phyloP scores from a whole-genome alignment of 2,797 vertebrate species.

The Anas georgica region DNA sequence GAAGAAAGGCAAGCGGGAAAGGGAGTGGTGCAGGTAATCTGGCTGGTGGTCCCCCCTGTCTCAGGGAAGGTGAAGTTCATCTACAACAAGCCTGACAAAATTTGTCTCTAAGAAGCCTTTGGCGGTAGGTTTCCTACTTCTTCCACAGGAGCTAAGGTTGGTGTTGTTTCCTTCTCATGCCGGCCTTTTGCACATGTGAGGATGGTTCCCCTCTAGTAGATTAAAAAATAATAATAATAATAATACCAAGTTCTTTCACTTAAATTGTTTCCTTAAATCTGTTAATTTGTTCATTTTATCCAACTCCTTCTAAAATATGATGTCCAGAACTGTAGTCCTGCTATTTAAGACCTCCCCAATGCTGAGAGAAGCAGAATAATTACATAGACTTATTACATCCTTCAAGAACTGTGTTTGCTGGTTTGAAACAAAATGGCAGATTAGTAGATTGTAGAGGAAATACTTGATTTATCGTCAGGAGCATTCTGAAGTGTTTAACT shows the following conservation, averaged over 20 bases:
- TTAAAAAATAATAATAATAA: too few species aligned
- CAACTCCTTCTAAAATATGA: background rate
- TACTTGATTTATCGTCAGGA: background rate
- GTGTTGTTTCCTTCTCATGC: background rate
- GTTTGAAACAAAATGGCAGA: background rate
- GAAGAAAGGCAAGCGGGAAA: background rate
- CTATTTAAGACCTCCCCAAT: background rate
- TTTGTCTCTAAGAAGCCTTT: background rate
- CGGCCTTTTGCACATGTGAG: background rate
- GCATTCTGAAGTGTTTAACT: background rate
- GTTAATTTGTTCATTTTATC: background rate
- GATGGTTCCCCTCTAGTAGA: background rate
- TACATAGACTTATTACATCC: background rate
- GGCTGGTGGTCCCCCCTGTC: rapidly evolving
- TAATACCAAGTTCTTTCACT: background rate
- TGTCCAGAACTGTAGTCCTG: background rate
- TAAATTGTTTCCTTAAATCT: background rate
- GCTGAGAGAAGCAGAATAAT: background rate
- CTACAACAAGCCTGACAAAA: rapidly evolving
- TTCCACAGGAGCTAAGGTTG: background rate
- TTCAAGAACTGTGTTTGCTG: background rate
- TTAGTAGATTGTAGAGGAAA: background rate
- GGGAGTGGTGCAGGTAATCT: rapidly evolving
- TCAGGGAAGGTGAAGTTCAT: rapidly evolving
- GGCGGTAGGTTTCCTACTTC: background rate